Conservation (phyloP, 2,888 invertebrate species). For the Latheticus oryzae region DNA sequence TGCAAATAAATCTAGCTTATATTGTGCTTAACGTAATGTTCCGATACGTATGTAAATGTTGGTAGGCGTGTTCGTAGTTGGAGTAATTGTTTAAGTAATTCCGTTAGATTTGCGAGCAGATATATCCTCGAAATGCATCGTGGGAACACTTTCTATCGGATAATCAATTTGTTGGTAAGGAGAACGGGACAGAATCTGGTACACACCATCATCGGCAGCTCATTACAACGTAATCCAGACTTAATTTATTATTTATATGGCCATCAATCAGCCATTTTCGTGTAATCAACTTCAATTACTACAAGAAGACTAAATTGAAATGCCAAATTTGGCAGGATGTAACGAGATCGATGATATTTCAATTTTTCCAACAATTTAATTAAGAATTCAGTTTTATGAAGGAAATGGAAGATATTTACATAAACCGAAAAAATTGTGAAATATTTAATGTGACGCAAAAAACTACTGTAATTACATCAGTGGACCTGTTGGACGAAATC, state of each 20-base stretch:
- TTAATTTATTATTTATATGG: constrained; percentile 37
- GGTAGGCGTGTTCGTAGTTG: constrained; percentile 54
- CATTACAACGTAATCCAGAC: constrained; percentile 32
- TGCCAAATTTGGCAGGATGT: constrained; percentile 26
- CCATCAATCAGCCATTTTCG: constrained; percentile 33
- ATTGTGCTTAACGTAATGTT: constrained; percentile 45
- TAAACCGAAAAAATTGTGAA: constrained; percentile 22
- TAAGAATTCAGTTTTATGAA: constrained; percentile 4
- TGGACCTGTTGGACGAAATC: constrained; percentile 31
- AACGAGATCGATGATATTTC: constrained; percentile 30
- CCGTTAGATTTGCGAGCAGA: constrained; percentile 49
- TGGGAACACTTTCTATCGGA: constrained; percentile 56
- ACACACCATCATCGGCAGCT: constrained; percentile 29
- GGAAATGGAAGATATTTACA: constrained; percentile 21
- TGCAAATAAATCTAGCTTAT: constrained; percentile 48
- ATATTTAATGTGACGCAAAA: constrained; percentile 32
- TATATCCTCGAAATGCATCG: constrained; percentile 51
- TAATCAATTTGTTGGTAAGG: constrained; percentile 49
- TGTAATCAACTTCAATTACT: constrained; percentile 34
- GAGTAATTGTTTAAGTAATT: constrained; percentile 56
- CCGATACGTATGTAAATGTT: constrained; percentile 55
- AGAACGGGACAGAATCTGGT: constrained; percentile 41
- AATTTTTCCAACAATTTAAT: constrained; percentile 12
- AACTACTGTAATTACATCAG: constrained; percentile 36
- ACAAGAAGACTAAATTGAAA: constrained; percentile 30